Evolutionary conservation across 2,113 vertebrate species (phyloP), one percentile per base, ranked within the genome.

Genomic region (Scomber japonicus): DNA sequence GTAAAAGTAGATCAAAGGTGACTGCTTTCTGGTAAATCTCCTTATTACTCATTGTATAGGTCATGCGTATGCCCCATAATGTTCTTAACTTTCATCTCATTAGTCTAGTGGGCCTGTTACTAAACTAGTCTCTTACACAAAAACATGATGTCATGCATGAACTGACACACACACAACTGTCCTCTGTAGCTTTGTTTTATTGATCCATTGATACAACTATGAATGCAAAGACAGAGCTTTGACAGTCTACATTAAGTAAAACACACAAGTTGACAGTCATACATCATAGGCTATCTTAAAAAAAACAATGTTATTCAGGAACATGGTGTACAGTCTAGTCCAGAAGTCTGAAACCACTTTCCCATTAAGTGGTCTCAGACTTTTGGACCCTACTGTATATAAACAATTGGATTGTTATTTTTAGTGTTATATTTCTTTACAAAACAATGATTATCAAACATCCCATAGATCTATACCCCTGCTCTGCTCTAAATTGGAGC

Each of bases 61-160:
- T 81, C 57, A 66, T 14, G 53, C 19, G 35, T 77, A 44, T 51
- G 14, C 16, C n/a, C 46, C 57, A 54, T 91, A 89, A 92, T 81
- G 75, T 49, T 80, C 85, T 94, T 90, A 94, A 44, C 74, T 11
- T 72, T 19, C 48, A 86, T 80, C 86, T 86, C 53, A 80, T 94
- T 88, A 93, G 76, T 63, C 27, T 27, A 8, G 4, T 14, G 40
- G 66, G 40, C n/a, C 70, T 24, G 53, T 92, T 89, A 88, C 80
- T 30, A 80, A 91, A 91, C 50, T 17, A 46, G 60, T 30, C 64
- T 46, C 74, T 89, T 85, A 89, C 81, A 78, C 80, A 88, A 90
- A 88, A 72, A 49, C 24, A 77, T 91, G 74, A 87, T 78, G 81
- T 90, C 84, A 91, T 67, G 0, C 14, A 0, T 24, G 15, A 35